Conservation (phyloP, 1,140 invertebrate species). For the Drosophila sturtevanti region DNA sequence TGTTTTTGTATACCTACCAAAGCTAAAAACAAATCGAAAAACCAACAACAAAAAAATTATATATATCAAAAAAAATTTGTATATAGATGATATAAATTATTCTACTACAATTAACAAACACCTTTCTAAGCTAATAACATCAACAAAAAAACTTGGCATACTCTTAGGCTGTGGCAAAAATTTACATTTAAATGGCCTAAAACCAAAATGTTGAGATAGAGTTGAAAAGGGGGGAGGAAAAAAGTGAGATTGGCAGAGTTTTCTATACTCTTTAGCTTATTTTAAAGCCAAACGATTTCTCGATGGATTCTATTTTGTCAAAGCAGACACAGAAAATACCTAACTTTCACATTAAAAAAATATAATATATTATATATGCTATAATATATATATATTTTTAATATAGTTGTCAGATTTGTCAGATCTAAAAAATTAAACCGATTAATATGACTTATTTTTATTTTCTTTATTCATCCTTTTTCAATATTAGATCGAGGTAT, state of each 20-base stretch:
- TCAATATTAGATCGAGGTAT: too few species aligned
- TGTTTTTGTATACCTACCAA: not conserved
- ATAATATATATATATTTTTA: too few species aligned
- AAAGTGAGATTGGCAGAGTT: conserved; percentile 12
- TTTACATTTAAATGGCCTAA: conserved; percentile 68
- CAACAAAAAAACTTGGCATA: conserved; percentile 48
- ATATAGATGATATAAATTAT: not conserved
- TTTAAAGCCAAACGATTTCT: too few species aligned
- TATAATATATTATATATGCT: too few species aligned
- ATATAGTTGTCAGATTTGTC: too few species aligned
- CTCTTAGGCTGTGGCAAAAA: conserved; percentile 44
- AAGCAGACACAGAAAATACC: too few species aligned
- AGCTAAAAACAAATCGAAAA: not conserved
- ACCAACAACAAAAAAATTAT: not conserved
- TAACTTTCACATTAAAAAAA: too few species aligned
- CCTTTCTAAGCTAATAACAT: conserved; percentile 31
- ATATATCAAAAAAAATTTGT: not conserved
- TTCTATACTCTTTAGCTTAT: conserved; percentile 1
- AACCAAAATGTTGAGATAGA: not conserved
- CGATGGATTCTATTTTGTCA: too few species aligned
- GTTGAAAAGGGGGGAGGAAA: not conserved
- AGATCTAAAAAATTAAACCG: too few species aligned
- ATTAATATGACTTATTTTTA: too few species aligned
- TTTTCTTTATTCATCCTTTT: too few species aligned
- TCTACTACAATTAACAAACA: not conserved